These are phyloP conservation scores for Trichogramma evanescens DNA, from an alignment of 2,888 invertebrate genomes.

Conservation along the genomic window DNA sequence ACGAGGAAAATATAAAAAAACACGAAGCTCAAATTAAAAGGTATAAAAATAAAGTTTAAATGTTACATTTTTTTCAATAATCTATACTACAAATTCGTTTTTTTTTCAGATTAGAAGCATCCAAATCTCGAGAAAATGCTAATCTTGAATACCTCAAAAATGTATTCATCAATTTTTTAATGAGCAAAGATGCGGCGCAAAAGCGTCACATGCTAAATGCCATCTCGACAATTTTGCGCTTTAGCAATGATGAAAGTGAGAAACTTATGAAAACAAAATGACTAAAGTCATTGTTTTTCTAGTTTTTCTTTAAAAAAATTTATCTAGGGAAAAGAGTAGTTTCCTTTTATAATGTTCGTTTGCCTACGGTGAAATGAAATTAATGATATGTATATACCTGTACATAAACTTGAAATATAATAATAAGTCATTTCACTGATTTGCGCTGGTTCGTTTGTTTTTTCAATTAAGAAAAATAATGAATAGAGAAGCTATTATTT, in stretches of 20 bases:
- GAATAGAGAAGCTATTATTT: no score
- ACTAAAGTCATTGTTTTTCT: constrained; percentile 16
- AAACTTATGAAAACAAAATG: constrained; percentile 36
- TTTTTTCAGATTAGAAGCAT: constrained; percentile 58
- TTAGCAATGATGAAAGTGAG: constrained; percentile 65
- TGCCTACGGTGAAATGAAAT: no score
- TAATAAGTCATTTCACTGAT: no score
- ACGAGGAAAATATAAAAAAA: constrained; percentile 36
- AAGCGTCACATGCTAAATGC: constrained; percentile 82
- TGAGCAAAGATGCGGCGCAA: constrained; percentile 62
- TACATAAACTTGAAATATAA: no score
- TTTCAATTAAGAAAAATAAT: no score
- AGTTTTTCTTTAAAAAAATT: not conserved
- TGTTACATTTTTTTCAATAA: not conserved
- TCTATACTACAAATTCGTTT: not conserved
- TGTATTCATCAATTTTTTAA: constrained; percentile 75
- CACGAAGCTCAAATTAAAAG: constrained; percentile 42
- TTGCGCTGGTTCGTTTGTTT: no score
- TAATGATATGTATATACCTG: no score
- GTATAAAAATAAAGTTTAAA: constrained; percentile 25
- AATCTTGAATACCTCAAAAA: constrained; percentile 88
- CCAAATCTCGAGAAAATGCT: constrained; percentile 73
- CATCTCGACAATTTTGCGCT: constrained; percentile 76
- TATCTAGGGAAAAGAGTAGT: no score
- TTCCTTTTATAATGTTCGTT: no score